phyloP scores from a whole-genome alignment of 2,888 invertebrate genomes.

The Drosophila fungiperda region DNA sequence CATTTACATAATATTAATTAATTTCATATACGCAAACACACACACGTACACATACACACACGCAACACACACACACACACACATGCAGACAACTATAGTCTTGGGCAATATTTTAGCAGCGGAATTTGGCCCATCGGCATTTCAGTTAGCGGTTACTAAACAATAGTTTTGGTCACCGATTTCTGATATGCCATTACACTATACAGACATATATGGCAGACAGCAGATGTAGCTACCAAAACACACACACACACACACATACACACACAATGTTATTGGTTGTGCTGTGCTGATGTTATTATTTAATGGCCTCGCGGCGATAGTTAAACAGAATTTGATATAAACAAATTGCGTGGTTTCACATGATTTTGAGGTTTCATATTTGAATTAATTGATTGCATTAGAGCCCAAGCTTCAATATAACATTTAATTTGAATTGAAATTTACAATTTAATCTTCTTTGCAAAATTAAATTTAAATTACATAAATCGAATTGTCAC shows the following conservation, averaged over 20 bases:
- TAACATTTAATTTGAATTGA: slow-evolving; percentile 23
- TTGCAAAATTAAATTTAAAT: slow-evolving; percentile 13
- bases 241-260: neutral
- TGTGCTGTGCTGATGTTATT: slow-evolving; percentile 35
- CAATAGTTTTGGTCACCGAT: slow-evolving; percentile 59
- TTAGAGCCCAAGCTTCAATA: slow-evolving; percentile 11
- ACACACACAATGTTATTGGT: slow-evolving; percentile 10
- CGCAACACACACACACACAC: slow-evolving; percentile 13
- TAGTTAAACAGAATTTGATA: slow-evolving; percentile 71
- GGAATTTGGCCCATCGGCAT: slow-evolving; percentile 55
- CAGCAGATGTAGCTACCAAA: slow-evolving; percentile 21
- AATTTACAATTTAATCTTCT: slow-evolving; percentile 29
- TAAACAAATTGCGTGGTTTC: slow-evolving; percentile 43
- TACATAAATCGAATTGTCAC: slow-evolving; percentile 23
- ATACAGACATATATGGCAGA: neutral
- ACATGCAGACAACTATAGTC: slow-evolving; percentile 20
- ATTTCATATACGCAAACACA: slow-evolving; percentile 49
- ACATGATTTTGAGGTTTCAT: slow-evolving; percentile 43
- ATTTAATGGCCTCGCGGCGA: slow-evolving; percentile 53
- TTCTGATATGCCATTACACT: slow-evolving; percentile 36
- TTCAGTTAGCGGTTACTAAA: slow-evolving; percentile 58
- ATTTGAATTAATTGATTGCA: slow-evolving; percentile 43
- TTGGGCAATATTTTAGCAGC: slow-evolving; percentile 59
- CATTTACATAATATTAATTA: slow-evolving; percentile 76
- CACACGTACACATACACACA: slow-evolving; percentile 12